Evolutionary conservation across 2,113 vertebrate genomes (phyloP), one percentile per base, ranked within the genome.

Genomic region (Forbesichthys agassizii): DNA sequence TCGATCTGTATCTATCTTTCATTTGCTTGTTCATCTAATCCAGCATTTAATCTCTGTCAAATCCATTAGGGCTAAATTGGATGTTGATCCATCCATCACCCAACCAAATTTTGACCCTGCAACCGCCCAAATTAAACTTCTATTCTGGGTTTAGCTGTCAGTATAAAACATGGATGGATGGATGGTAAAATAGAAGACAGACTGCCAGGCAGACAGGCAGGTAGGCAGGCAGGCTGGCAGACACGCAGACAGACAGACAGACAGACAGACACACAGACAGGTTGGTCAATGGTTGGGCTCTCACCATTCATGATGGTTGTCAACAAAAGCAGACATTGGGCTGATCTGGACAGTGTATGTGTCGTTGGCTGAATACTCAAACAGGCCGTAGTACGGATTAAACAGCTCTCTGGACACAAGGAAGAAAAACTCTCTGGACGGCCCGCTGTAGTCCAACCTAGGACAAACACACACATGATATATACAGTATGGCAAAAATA

Each of bases 251-350:
- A 64, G 5, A 64, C 3, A 12, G 61, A 64, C 4, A 64, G 5
- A 64, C 3, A 54, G 33, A 36, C 1, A 57, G 14, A 64, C 4
- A 11, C 20, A 42, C 5, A 5, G 60, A 42, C 36, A 42, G 1
- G 36, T 42, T 42, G 36, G 4, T 42, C 36, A 42, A 42, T 42
- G 36, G 16, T 16, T 16, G 16, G 47, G 18, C 13, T 42, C 93
- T 94, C 92, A 99, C 98, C 98, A 99, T 79, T 99, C 98, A 9
- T 99, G 98, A 83, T 99, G 98, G 94, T 99, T 99, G 90, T 99
- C 98, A 46, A 99, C 98, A 47, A 99, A 99, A 69, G 98, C 98
- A 69, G 98, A 99, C 98, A 99, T 99, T 73, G 97, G 98, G 92
- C 97, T 99, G 89, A 99, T 99, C 90, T 99, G 98, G 73, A 99